Percentiles rank a stretch among this genome's conserved stretches.
Evolutionary conservation across 2,113 vertebrate species (phyloP).

Genomic region (Rhabdomys dilectus): DNA sequence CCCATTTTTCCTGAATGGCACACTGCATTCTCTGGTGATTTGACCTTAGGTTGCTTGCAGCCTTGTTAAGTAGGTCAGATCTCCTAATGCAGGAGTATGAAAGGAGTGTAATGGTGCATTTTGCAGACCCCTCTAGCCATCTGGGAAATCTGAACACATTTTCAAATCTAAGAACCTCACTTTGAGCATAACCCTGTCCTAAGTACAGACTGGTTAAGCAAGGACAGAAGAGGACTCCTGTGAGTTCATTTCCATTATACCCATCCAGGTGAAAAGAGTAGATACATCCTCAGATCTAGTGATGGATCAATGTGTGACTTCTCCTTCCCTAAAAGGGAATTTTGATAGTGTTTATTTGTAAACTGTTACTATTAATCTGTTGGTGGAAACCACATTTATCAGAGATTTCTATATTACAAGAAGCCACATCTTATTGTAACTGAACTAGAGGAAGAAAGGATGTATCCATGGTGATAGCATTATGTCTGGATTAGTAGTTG

Average conservation of each 20-base stretch:
- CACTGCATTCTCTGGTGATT: background rate
- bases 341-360: slow-evolving; percentile 18
- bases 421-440: slow-evolving; percentile 20
- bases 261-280: background rate
- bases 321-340: slow-evolving; percentile 33
- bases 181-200: background rate
- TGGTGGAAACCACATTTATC: slow-evolving; percentile 42
- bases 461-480: background rate
- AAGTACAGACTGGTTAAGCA: slow-evolving; percentile 54
- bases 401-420: slow-evolving; percentile 12
- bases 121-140: background rate
- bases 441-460: slow-evolving; percentile 32
- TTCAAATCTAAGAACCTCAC: slow-evolving; percentile 53
- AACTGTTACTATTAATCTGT: slow-evolving; percentile 31
- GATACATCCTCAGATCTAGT: background rate
- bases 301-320: slow-evolving; percentile 9
- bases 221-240: slow-evolving; percentile 5
- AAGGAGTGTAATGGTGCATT: background rate
- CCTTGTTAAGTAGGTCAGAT: background rate
- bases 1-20: slow-evolving; percentile 7
- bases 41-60: background rate
- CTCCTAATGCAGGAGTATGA: slow-evolving; percentile 22
- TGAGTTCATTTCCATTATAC: slow-evolving; percentile 33
- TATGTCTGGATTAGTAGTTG: slow-evolving; percentile 47
- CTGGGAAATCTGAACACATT: background rate